phyloP scores from a whole-genome alignment of 2,113 vertebrate species.

The Albula glossodonta region DNA sequence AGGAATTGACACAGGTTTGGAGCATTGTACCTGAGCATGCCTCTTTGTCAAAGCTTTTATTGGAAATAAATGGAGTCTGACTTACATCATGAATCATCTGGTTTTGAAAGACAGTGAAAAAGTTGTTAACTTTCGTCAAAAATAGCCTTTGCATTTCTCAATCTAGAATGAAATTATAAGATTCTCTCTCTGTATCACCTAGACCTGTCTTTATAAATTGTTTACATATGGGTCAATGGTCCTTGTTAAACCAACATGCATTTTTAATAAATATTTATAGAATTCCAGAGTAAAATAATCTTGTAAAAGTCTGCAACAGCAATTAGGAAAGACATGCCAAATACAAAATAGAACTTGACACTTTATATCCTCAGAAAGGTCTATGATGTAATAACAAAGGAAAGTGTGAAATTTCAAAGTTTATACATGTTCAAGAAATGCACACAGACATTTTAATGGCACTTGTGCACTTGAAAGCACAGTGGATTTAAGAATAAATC shows the following conservation, averaged over 20 bases:
- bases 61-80: constrained; percentile 33
- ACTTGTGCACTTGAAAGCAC: background rate
- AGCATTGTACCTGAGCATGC: constrained; percentile 20
- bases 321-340: background rate
- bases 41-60: constrained; percentile 25
- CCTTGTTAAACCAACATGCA: too few relatives aligned
- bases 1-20: constrained; percentile 33
- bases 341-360: background rate
- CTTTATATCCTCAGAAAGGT: constrained; percentile 35
- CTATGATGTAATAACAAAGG: background rate
- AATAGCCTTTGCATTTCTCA: too few relatives aligned
- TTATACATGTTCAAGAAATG: background rate
- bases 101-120: constrained; percentile 10
- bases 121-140: background rate
- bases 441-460: background rate
- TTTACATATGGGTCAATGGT: too few relatives aligned
- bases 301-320: background rate
- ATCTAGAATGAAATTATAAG: too few relatives aligned
- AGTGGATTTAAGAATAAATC: background rate
- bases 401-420: background rate
- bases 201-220: too few relatives aligned
- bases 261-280: too few relatives aligned
- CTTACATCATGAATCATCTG: constrained; percentile 27
- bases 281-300: background rate
- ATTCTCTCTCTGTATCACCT: too few relatives aligned